Base-by-base conservation (phyloP, 2,888 invertebrate species). In the Dastarcus helophoroides region DNA sequence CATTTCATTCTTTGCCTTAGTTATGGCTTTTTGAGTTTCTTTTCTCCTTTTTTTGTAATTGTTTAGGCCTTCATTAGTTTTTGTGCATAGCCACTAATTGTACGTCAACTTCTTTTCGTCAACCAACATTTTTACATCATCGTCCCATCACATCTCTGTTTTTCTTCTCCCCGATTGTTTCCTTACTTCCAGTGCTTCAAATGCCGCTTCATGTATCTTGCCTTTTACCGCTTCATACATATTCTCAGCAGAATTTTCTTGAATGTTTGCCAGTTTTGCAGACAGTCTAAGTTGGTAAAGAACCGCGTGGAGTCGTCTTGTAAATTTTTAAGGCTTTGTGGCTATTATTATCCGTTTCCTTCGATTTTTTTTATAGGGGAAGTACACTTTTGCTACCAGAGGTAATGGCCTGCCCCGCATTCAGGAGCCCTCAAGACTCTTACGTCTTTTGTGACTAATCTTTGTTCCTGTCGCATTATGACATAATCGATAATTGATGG, bases 261-360 rank as follows among this genome's bases (percentile, higher is more conserved):
- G n/a, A n/a, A n/a, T n/a, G n/a, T n/a, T n/a, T n/a, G 19, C 19
- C 6, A 28, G 19, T 19, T 28, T 28, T 14, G 8, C 4, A 12
- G 17, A 8, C n/a, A 23, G 8, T 21, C 28, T 15, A 4, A 23
- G 7, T 19, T 28, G 19, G 10, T 19, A 28, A 28, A 28, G 10
- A 28, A 28, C 4, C 28, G 10, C 8, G 19, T 28, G 10, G 17
- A 28, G 10, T 22, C n/a, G 10, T 7, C n/a, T n/a, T n/a, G n/a
- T n/a, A n/a, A n/a, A n/a, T n/a, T 8, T 4, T 28, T 10, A 10
- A 28, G 19, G n/a, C 7, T 28, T 17, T 28, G 8, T 4, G n/a
- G 6, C 4, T 28, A 19, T 16, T 28, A 28, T 19, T 9, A 14
- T 11, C 11, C 11, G 14, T 12, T 11, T 11, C 14, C 11, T 11